Percentiles rank a stretch among this genome's conserved stretches.
These are phyloP conservation scores for Rotaria socialis DNA, from an alignment of 2,888 invertebrate genomes.

Conservation along the genomic window DNA sequence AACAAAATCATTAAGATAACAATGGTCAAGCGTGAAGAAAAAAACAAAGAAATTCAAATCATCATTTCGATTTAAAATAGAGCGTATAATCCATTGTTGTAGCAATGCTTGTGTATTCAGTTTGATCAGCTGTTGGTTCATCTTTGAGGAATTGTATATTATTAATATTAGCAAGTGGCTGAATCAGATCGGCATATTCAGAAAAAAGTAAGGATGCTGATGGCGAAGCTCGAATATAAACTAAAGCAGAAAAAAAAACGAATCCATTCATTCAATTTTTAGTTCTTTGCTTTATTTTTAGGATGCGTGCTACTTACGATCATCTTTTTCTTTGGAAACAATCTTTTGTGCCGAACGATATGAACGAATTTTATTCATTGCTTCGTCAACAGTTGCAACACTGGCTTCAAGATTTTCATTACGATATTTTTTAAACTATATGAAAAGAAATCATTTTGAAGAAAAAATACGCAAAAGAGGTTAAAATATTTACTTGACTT, in stretches of 20 bases:
- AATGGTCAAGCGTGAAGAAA: background rate
- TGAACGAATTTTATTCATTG: conserved; percentile 43
- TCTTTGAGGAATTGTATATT: background rate
- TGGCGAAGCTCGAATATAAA: background rate
- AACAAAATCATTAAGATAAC: background rate
- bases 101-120: background rate
- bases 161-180: background rate
- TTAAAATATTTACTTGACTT: conserved; percentile 54
- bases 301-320: background rate
- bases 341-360: conserved; percentile 26
- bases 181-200: background rate
- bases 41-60: background rate
- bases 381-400: conserved; percentile 32
- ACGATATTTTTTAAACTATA: conserved; percentile 37
- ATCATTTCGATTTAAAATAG: background rate
- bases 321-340: background rate
- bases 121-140: background rate
- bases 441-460: background rate
- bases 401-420: conserved; percentile 32
- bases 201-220: background rate
- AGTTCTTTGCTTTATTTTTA: no score
- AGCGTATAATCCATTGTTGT: background rate
- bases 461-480: background rate
- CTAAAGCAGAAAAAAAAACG: background rate
- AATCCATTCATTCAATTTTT: no score